Conservation (phyloP, 1,140 invertebrate genomes). For the Leptestheria dahalacensis region DNA sequence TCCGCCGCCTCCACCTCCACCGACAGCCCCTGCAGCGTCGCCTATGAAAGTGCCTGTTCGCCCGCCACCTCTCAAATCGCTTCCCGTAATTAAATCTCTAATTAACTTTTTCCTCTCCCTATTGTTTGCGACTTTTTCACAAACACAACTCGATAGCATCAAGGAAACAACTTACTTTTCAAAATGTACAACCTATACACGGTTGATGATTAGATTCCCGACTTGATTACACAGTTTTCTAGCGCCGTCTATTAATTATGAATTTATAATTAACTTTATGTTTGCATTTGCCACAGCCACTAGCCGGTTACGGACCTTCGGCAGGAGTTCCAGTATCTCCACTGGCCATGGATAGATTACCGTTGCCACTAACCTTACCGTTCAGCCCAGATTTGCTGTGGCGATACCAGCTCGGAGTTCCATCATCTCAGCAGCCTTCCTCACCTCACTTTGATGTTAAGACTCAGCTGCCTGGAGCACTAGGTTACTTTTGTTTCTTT, state of each 20-base stretch:
- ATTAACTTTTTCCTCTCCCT: too few species aligned
- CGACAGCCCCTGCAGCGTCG: background rate
- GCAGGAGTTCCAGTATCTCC: constrained; percentile 14
- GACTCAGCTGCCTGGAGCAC: constrained; percentile 57
- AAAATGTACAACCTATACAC: too few species aligned
- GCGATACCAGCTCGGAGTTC: constrained; percentile 43
- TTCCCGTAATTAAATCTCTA: constrained; percentile 7
- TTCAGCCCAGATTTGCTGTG: constrained; percentile 65
- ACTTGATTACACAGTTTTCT: too few species aligned
- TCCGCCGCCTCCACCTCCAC: background rate
- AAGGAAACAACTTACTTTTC: too few species aligned
- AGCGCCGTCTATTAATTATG: background rate
- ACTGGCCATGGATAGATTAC: constrained; percentile 39
- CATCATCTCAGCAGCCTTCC: constrained; percentile 21
- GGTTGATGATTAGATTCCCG: too few species aligned
- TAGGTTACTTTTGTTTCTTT: constrained; percentile 34
- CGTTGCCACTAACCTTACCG: constrained; percentile 43
- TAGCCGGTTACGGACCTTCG: constrained; percentile 10
- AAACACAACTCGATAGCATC: too few species aligned
- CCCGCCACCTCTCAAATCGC: constrained; percentile 16
- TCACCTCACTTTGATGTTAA: constrained; percentile 51
- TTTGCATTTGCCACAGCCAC: background rate
- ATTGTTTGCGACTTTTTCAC: too few species aligned
- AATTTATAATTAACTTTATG: background rate
- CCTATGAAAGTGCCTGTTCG: constrained; percentile 18